phyloP scores from a whole-genome alignment of 2,888 invertebrate genomes.

The Aelia acuminata region DNA sequence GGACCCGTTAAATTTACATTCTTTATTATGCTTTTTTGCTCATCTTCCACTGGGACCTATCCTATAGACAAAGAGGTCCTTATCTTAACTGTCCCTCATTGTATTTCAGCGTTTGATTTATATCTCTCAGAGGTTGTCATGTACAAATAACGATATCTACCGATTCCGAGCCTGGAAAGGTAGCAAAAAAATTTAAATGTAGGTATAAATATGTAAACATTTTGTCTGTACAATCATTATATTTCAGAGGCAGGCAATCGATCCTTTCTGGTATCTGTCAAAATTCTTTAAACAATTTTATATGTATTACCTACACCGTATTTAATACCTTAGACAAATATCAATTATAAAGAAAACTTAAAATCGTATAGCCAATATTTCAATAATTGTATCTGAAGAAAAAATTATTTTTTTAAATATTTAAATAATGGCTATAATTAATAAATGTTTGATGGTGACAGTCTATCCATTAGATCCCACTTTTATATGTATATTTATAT shows the following conservation, averaged over 20 bases:
- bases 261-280: neutral
- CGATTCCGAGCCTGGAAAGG: neutral
- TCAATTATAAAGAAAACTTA: no score
- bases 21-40: slow-evolving; percentile 32
- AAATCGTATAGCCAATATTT: no score
- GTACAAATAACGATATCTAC: slow-evolving; percentile 10
- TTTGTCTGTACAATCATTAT: neutral
- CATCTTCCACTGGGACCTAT: slow-evolving; percentile 1
- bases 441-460: no score
- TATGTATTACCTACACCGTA: no score
- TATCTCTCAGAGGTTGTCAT: slow-evolving; percentile 11
- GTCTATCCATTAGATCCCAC: no score
- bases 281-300: neutral
- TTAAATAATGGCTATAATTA: no score
- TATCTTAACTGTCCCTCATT: slow-evolving; percentile 34
- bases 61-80: slow-evolving; percentile 31
- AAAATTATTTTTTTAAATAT: no score
- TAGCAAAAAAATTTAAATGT: neutral
- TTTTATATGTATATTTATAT: no score
- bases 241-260: neutral
- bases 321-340: no score
- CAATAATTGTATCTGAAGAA: no score
- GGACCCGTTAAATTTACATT: slow-evolving; percentile 31
- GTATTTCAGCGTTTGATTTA: slow-evolving; percentile 21
- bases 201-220: neutral